A percentile compares a stretch with the other conserved stretches of the same genome.
Conservation (phyloP, 2,113 vertebrate species). For the Callionymus lyra region DNA sequence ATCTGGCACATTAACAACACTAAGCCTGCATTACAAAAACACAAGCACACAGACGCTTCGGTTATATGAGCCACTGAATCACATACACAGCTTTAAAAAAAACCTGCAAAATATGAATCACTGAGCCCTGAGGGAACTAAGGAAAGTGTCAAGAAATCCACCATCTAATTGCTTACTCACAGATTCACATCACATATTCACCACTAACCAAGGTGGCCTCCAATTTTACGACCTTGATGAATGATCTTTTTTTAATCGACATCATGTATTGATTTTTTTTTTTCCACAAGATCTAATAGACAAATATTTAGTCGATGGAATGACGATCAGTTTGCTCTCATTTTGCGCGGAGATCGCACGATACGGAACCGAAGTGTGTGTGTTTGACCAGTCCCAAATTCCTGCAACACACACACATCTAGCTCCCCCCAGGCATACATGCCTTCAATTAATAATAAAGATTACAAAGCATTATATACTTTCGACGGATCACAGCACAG, state of each 20-base stretch:
- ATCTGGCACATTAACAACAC: conserved; percentile 23
- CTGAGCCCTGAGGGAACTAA: conserved; percentile 30
- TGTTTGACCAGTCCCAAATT: conserved; percentile 63
- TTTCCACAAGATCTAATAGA: conserved; percentile 61
- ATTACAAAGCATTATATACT: conserved; percentile 23
- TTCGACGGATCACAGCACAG: conserved; percentile 24
- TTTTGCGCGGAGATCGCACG: conserved; percentile 58
- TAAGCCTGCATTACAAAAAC: conserved; percentile 8
- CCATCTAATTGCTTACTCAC: conserved; percentile 49
- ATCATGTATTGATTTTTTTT: too few relatives aligned
- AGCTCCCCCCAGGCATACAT: conserved; percentile 40
- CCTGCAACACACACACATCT: conserved; percentile 63
- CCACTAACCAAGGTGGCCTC: conserved; percentile 35
- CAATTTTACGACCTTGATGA: conserved; percentile 66
- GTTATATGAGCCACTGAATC: conserved; percentile 16
- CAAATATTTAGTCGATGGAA: conserved; percentile 67
- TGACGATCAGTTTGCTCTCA: conserved; percentile 66
- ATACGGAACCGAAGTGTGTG: conserved; percentile 62
- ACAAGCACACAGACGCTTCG: conserved; percentile 16
- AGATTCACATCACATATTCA: conserved; percentile 35
- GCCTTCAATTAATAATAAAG: conserved; percentile 40
- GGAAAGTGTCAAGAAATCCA: conserved; percentile 35
- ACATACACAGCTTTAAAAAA: conserved; percentile 25
- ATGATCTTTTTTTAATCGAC: conserved; percentile 66
- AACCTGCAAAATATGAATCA: conserved; percentile 36